phyloP scores from a whole-genome alignment of 2,797 vertebrate species.

The Chaetophractus vellerosus region DNA sequence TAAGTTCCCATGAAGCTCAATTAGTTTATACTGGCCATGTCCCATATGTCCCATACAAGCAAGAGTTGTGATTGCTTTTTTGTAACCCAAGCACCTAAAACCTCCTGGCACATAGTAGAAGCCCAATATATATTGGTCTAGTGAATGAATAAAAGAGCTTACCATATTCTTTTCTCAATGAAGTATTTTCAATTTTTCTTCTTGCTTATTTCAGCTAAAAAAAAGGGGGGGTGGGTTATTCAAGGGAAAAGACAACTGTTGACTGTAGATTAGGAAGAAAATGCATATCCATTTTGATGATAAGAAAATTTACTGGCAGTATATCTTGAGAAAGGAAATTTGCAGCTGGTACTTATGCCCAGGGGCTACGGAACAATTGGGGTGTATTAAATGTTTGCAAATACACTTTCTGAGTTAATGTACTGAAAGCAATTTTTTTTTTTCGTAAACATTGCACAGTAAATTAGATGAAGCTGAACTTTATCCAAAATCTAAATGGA shows the following conservation, averaged over 20 bases:
- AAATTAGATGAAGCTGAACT: conserved; percentile 56
- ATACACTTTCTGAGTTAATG: conserved; percentile 28
- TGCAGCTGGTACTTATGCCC: background rate
- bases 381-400: conserved; percentile 28
- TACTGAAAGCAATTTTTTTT: background rate
- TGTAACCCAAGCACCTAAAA: background rate
- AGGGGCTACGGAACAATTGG: background rate
- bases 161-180: background rate
- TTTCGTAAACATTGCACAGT: background rate
- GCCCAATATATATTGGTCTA: background rate
- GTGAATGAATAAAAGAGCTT: background rate
- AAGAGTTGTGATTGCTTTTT: background rate
- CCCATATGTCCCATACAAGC: background rate
- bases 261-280: background rate
- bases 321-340: background rate
- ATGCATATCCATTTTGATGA: background rate
- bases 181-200: background rate
- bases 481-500: conserved; percentile 57
- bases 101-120: background rate
- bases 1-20: background rate
- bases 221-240: conserved; percentile 47
- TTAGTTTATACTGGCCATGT: background rate
- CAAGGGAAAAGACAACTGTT: background rate
- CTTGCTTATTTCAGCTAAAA: background rate
- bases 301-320: background rate